phyloP scores from a whole-genome alignment of 2,797 vertebrate genomes.

The Kryptopterus vitreolus region DNA sequence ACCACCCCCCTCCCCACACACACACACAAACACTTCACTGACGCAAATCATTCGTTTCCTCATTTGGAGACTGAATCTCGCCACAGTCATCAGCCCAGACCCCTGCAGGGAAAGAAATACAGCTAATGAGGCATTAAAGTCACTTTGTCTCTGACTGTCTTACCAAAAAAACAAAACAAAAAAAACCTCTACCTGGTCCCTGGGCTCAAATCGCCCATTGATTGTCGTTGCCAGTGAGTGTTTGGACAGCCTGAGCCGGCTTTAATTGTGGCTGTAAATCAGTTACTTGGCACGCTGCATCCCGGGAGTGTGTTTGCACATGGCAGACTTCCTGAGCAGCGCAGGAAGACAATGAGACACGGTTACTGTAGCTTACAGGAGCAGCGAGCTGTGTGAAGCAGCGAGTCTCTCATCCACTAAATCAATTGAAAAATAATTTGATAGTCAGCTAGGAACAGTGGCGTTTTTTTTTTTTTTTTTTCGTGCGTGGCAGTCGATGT shows the following conservation, averaged over 20 bases:
- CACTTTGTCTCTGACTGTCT: constrained; percentile 4
- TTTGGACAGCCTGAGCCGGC: constrained; percentile 55
- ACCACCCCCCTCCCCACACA: constrained; percentile 40
- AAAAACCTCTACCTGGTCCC: constrained; percentile 17
- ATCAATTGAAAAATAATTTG: constrained; percentile 35
- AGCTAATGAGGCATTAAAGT: constrained; percentile 15
- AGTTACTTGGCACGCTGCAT: constrained; percentile 10
- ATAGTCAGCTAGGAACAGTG: constrained; percentile 14
- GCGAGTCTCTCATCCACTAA: not conserved
- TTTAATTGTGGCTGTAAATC: constrained; percentile 73
- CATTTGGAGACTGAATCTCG: constrained; percentile 58
- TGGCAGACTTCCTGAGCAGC: constrained; percentile 13
- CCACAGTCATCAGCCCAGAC: constrained; percentile 34
- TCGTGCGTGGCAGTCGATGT: constrained; percentile 2
- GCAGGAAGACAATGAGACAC: not conserved
- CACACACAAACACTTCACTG: too few relatives aligned
- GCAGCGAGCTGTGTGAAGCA: constrained; percentile 25
- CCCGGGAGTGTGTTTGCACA: constrained; percentile 17
- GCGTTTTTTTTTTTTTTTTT: too few relatives aligned
- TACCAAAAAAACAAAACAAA: too few relatives aligned
- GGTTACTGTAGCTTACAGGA: not conserved
- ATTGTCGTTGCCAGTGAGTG: constrained; percentile 45
- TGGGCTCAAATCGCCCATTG: not conserved
- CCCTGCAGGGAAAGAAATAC: constrained; percentile 19
- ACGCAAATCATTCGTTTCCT: constrained; percentile 67